Evolutionary conservation across 2,888 invertebrate species (phyloP).

Genomic region (Acleris sparsana): DNA sequence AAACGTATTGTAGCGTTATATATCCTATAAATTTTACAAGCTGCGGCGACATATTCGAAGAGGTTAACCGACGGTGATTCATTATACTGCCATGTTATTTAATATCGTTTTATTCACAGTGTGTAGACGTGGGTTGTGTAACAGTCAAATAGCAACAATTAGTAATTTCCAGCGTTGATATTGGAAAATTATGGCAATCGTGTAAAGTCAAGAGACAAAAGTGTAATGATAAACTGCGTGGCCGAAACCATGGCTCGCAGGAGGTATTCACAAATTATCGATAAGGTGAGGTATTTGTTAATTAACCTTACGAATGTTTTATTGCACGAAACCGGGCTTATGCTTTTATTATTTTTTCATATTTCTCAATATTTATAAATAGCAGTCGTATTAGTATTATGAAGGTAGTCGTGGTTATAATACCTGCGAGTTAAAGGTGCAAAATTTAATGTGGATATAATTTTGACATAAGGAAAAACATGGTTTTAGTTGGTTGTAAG

Average conservation of each 20-base stretch:
- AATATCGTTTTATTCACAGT: constrained; percentile 3
- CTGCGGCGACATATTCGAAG: constrained; percentile 11
- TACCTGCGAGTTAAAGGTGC: too few species aligned
- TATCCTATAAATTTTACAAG: neutral
- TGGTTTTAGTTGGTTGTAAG: too few species aligned
- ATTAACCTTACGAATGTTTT: too few species aligned
- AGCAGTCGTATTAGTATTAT: too few species aligned
- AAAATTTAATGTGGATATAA: too few species aligned
- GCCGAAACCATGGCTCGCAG: constrained; percentile 57
- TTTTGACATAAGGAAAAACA: too few species aligned
- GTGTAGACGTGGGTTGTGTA: constrained; percentile 4
- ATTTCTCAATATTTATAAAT: too few species aligned
- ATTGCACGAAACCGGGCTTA: too few species aligned
- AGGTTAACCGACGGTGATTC: constrained; percentile 25
- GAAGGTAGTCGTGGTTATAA: too few species aligned
- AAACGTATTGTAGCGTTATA: neutral
- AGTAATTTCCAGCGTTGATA: neutral
- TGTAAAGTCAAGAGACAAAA: neutral
- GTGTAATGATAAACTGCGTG: constrained; percentile 26
- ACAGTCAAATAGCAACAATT: neutral
- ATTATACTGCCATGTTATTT: constrained; percentile 7
- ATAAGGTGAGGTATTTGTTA: constrained; percentile 51
- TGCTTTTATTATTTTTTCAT: too few species aligned
- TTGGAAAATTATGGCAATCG: neutral
- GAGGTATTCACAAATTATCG: constrained; percentile 58